Evolutionary conservation across 1,140 invertebrate species (phyloP).

Genomic region (Zeugodacus cucurbitae): DNA sequence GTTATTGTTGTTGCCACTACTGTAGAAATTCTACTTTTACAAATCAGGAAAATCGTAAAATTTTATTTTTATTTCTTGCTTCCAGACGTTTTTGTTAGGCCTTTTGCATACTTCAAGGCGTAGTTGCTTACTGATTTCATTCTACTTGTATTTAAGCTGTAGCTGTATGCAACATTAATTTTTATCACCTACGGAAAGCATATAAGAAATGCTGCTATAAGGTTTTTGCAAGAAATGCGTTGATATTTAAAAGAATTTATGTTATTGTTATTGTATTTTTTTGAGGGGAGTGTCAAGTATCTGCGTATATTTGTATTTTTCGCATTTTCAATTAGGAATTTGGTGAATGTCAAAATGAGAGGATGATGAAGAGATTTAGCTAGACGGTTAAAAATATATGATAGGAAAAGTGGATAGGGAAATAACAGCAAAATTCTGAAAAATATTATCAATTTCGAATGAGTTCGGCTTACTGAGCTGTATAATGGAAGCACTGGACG

Average conservation of each 20-base stretch:
- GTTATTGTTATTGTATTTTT: background rate
- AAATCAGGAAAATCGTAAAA: conserved; percentile 42
- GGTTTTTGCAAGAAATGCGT: background rate
- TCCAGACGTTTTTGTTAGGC: conserved; percentile 31
- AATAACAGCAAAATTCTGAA: too few species aligned
- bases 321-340: too few species aligned
- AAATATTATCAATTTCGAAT: too few species aligned
- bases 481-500: too few species aligned
- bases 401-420: too few species aligned
- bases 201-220: background rate
- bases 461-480: too few species aligned
- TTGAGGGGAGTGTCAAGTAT: background rate
- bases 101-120: conserved; percentile 9
- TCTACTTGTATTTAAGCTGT: conserved; percentile 5
- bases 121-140: background rate
- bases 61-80: conserved; percentile 40
- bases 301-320: background rate
- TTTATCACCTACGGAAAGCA: conserved; percentile 33
- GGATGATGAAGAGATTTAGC: too few species aligned
- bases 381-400: too few species aligned
- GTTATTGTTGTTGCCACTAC: background rate
- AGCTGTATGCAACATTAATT: conserved; percentile 34
- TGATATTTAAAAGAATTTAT: background rate
- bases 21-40: background rate
- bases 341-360: too few species aligned